phyloP scores from a whole-genome alignment of 2,888 invertebrate genomes.

The Protophormia terraenovae region DNA sequence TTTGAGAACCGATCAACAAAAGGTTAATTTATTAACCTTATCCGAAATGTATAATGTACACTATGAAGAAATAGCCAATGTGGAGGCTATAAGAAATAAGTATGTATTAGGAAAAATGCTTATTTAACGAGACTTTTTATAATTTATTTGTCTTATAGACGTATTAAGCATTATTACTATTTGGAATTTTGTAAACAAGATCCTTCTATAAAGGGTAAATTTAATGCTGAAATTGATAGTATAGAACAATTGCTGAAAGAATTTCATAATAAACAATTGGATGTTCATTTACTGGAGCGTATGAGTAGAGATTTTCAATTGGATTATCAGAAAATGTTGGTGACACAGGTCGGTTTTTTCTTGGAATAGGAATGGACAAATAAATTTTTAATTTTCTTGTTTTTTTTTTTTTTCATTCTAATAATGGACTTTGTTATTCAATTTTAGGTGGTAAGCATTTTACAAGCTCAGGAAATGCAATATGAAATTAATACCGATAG shows the following conservation, averaged over 20 bases:
- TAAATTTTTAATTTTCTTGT: too few species aligned
- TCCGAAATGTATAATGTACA: conserved; percentile 79
- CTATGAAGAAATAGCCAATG: conserved; percentile 73
- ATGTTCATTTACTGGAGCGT: conserved; percentile 77
- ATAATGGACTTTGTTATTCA: too few species aligned
- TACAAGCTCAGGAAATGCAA: conserved; percentile 77
- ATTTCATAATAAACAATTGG: conserved; percentile 77
- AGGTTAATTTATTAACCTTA: conserved; percentile 78
- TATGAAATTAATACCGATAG: conserved; percentile 78
- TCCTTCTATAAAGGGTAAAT: conserved; percentile 76
- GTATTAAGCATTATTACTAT: conserved; percentile 80
- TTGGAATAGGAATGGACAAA: too few species aligned
- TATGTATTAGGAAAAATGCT: conserved; percentile 57
- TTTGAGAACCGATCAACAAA: conserved; percentile 78
- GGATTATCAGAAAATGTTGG: conserved; percentile 79
- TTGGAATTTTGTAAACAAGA: conserved; percentile 80
- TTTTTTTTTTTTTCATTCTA: too few species aligned
- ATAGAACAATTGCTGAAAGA: conserved; percentile 78
- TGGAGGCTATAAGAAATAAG: conserved; percentile 75
- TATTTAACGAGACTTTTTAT: background rate
- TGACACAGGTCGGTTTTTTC: conserved; percentile 74
- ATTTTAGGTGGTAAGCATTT: conserved; percentile 76
- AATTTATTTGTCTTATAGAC: conserved; percentile 70
- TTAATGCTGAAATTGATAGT: conserved; percentile 78
- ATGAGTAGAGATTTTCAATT: conserved; percentile 80